Base-by-base conservation (phyloP, 2,113 vertebrate genomes). In the Chiloscyllium plagiosum region DNA sequence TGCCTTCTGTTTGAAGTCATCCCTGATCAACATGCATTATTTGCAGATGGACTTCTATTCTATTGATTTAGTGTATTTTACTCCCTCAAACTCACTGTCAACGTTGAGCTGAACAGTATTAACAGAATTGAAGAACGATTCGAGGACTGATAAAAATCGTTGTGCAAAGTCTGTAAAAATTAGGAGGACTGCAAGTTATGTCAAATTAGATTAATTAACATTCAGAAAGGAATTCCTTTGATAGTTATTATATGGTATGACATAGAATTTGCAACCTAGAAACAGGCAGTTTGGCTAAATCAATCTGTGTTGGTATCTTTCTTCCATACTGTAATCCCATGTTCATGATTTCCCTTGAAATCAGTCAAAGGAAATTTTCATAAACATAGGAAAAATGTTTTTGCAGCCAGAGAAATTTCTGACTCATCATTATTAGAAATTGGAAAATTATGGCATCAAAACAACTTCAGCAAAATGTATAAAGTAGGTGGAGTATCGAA, bases 1-100 rank as follows among this genome's bases (percentile, higher is more conserved):
- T 72, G n/a, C 47, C 94, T 76, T 93, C 89, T 93, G 89, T 93
- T 93, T 66, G 89, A 93, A 93, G 89, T 93, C 89, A 92, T 33
- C 56, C 52, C 87, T 65, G 29, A 65, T 92, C 87, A 61, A 56
- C 24, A n/a, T 66, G 89, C 89, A 93, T 93, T 66, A 61, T 66
- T 93, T 66, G 33, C 89, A 93, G 61, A 93, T 93, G 89, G 89
- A 93, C 66, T 93, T n/a, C 65, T 68, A 66, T 93, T 66, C 89
- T n/a, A 93, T 93, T 66, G 89, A 93, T 93, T 37, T 93, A 61
- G 20, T 66, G 61, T 66, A 37, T n/a, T 93, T 93, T 93, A 93
- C 65, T 65, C 61, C 89, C 66, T 66, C 33, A 93, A 93, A 42
- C 89, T 8, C 89, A 93, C 6, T 37, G 89, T 37, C 61, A 37